Evolutionary conservation across 2,113 vertebrate genomes (phyloP).

Genomic region (Saguinus midas): DNA sequence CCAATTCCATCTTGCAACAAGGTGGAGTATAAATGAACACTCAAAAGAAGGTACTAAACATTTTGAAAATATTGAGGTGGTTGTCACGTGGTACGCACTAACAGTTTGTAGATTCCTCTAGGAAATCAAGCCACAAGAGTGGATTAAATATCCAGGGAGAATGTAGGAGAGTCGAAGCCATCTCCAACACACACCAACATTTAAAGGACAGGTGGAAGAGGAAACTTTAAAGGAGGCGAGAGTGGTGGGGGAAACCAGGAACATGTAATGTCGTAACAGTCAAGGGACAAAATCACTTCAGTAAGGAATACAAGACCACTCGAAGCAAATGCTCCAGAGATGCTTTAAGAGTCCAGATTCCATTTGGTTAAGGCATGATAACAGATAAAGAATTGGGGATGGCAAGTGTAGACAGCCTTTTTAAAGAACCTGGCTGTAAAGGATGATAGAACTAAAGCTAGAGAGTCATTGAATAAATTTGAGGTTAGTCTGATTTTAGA

Average conservation of each 20-base stretch:
- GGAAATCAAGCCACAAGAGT: background rate
- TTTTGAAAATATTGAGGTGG: background rate
- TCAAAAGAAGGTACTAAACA: background rate
- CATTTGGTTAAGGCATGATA: background rate
- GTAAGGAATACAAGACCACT: background rate
- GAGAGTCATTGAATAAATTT: background rate
- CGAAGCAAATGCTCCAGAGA: background rate
- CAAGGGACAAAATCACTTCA: background rate
- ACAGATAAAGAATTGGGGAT: background rate
- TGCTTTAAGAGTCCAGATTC: too few species aligned
- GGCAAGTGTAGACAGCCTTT: background rate
- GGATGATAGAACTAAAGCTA: background rate
- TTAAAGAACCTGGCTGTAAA: background rate
- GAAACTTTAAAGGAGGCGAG: background rate
- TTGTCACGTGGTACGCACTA: background rate
- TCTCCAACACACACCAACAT: background rate
- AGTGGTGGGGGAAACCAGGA: background rate
- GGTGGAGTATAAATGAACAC: background rate
- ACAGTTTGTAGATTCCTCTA: background rate
- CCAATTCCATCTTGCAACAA: background rate
- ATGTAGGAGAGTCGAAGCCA: background rate
- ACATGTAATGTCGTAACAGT: background rate
- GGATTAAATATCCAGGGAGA: background rate
- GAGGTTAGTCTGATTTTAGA: background rate
- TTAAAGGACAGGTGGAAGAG: background rate